Percentiles rank a stretch among this genome's conserved stretches.
Evolutionary conservation across 1,140 invertebrate genomes (phyloP).

Genomic region (Meloidogyne floridensis): DNA sequence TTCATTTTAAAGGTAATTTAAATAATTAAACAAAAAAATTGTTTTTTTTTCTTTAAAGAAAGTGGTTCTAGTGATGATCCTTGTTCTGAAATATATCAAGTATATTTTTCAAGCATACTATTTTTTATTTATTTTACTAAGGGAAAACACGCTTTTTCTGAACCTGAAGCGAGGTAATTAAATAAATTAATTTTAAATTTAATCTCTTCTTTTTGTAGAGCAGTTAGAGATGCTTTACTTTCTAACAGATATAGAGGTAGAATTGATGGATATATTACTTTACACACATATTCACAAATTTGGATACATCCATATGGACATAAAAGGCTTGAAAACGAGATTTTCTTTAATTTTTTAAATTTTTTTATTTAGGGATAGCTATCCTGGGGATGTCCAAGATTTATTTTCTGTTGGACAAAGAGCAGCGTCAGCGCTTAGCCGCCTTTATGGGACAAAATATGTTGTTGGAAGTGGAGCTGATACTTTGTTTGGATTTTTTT

Average conservation of each 20-base stretch:
- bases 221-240: slow-evolving; percentile 58
- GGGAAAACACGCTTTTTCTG: slow-evolving; percentile 58
- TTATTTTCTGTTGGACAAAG: slow-evolving; percentile 63
- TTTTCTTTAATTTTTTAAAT: background rate
- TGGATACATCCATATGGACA: slow-evolving; percentile 66
- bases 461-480: slow-evolving; percentile 59
- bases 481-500: slow-evolving; percentile 18
- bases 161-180: slow-evolving; percentile 57
- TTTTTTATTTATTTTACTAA: background rate
- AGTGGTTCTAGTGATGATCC: slow-evolving; percentile 63
- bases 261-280: slow-evolving; percentile 62
- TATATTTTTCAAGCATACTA: too few relatives aligned
- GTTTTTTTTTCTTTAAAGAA: slow-evolving; percentile 41
- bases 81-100: slow-evolving; percentile 65
- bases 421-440: slow-evolving; percentile 54
- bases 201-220: slow-evolving; percentile 25
- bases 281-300: slow-evolving; percentile 66
- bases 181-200: background rate
- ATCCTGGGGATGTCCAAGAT: slow-evolving; percentile 64
- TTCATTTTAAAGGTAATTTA: slow-evolving; percentile 57
- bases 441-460: slow-evolving; percentile 65
- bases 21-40: slow-evolving; percentile 7
- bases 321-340: slow-evolving; percentile 22
- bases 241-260: slow-evolving; percentile 58
- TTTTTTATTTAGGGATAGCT: slow-evolving; percentile 48